phyloP scores from a whole-genome alignment of 2,113 vertebrate species.

The Aepyceros melampus region DNA sequence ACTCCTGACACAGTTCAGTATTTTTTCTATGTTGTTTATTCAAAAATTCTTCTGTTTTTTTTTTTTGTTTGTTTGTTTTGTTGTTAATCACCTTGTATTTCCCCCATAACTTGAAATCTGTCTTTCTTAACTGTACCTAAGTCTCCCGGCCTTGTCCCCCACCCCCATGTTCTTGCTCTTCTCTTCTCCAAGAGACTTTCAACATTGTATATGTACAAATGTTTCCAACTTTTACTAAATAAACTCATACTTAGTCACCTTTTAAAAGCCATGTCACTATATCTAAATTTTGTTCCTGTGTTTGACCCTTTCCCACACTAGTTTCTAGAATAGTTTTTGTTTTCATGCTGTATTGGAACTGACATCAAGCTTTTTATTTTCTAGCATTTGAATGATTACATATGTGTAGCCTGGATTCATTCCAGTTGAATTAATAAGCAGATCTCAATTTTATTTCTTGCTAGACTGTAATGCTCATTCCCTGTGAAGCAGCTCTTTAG shows the following conservation, averaged over 20 bases:
- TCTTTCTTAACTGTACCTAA: neutral
- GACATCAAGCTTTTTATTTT: neutral
- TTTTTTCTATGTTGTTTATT: neutral
- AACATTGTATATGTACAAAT: neutral
- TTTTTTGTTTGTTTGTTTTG: too few relatives aligned
- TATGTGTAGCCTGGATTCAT: neutral
- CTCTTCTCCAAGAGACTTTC: neutral
- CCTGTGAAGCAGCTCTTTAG: neutral
- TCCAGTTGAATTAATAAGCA: neutral
- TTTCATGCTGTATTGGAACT: neutral
- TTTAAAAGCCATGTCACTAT: neutral
- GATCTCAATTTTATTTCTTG: conserved; percentile 9
- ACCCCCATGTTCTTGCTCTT: neutral
- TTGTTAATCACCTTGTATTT: neutral
- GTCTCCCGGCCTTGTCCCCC: neutral
- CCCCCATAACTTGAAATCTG: neutral
- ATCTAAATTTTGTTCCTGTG: neutral
- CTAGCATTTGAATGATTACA: neutral
- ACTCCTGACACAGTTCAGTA: neutral
- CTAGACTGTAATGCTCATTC: neutral
- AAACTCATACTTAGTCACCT: neutral
- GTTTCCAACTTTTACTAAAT: neutral
- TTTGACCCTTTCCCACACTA: neutral
- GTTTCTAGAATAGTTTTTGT: neutral
- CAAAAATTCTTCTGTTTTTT: neutral